Conservation (phyloP, 2,797 vertebrate species). For the Tenualosa thibaudeaui region DNA sequence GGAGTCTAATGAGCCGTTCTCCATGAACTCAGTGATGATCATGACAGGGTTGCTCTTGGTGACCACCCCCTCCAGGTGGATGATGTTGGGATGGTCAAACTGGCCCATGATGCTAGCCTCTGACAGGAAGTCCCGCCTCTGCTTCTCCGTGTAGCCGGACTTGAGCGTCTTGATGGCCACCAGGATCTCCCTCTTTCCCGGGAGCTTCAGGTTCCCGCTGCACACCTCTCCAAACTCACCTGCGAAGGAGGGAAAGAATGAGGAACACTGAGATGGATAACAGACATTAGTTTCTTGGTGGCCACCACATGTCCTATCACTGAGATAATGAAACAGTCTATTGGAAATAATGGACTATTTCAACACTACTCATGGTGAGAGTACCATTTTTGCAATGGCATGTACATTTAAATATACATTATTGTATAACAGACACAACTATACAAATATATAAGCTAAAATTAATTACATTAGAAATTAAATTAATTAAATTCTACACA, state of each 20-base stretch:
- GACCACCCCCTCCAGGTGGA: conserved; percentile 87
- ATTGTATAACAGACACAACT: background rate
- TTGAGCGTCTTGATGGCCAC: conserved; percentile 90
- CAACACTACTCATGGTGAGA: background rate
- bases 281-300: background rate
- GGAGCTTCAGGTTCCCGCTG: conserved; percentile 85
- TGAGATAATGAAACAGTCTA: conserved; percentile 2
- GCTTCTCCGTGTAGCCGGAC: conserved; percentile 86
- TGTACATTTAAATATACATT: background rate
- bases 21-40: conserved; percentile 92
- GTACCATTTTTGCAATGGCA: background rate
- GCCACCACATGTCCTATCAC: background rate
- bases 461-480: background rate
- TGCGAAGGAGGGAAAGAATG: conserved; percentile 46
- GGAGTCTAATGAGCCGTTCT: conserved; percentile 87
- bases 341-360: background rate
- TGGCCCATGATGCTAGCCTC: conserved; percentile 92
- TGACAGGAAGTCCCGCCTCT: conserved; percentile 84
- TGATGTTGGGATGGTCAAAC: conserved; percentile 89
- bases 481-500: background rate
- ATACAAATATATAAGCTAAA: too few species aligned
- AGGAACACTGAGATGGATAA: background rate
- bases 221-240: conserved; percentile 91
- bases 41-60: conserved; percentile 88
- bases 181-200: conserved; percentile 86